Conservation (phyloP, 2,113 vertebrate genomes). For the Ovibos moschatus region DNA sequence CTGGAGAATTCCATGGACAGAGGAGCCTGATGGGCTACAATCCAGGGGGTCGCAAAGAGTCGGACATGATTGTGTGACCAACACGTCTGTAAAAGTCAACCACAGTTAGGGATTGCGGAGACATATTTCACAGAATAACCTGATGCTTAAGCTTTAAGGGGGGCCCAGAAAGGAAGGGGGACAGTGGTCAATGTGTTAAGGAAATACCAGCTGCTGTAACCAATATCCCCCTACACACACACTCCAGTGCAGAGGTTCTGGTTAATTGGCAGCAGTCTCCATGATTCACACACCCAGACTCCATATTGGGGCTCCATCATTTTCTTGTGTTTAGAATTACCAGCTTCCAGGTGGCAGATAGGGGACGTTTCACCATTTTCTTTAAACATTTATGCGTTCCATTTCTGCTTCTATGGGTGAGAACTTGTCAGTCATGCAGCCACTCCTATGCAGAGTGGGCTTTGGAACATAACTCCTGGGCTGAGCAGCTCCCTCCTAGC, state of each 20-base stretch:
- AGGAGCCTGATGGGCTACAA: background rate
- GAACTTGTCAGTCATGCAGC: background rate
- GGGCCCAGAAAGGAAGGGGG: background rate
- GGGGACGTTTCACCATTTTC: background rate
- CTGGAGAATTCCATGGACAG: background rate
- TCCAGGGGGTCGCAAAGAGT: background rate
- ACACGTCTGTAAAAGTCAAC: background rate
- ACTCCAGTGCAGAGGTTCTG: background rate
- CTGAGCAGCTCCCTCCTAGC: background rate
- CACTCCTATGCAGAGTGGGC: background rate
- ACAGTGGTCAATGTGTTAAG: background rate
- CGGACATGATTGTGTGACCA: background rate
- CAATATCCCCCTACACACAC: background rate
- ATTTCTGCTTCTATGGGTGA: background rate
- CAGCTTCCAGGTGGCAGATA: background rate
- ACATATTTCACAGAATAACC: background rate
- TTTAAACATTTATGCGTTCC: background rate
- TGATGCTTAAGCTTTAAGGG: background rate
- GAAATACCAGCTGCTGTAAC: background rate
- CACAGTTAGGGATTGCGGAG: background rate
- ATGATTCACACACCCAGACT: background rate
- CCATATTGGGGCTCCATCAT: background rate
- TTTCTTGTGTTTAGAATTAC: background rate
- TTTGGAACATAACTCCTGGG: background rate
- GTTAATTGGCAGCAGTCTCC: background rate